Base-by-base conservation (phyloP, 2,113 vertebrate genomes). In the Abramis brama region DNA sequence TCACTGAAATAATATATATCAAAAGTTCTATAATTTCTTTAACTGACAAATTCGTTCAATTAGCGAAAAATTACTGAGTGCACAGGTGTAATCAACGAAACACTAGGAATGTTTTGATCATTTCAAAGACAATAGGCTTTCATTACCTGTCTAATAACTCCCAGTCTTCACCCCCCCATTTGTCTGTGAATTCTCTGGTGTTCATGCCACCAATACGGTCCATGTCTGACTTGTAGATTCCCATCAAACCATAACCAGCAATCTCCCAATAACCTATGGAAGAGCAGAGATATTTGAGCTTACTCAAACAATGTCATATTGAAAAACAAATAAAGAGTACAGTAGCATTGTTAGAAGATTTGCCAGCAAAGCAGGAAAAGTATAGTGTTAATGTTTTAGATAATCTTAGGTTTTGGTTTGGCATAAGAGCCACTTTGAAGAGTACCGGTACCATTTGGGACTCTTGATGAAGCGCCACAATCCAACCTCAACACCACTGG, bases 401-500 rank as follows among this genome's bases (percentile, higher is more conserved):
- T 25, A 25, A 62, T 12, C 11, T 5, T 57, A 30, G 23, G 23
- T 9, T 60, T 25, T 12, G n/a, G 59, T 25, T 50, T 15, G 13
- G 13, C 13, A 50, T 52, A 17, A 52, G 50, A 52, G 50, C 50
- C 50, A 52, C n/a, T 30, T 66, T 15, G 30, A 30, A 66, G 15
- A 77, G 25, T 43, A 30, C 3, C 25, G 50, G 39, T 79, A 88
- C 87, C 87, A 2, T 7, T 57, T 7, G 96, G 95, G 91, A 91
- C 88, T 64, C 91, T 87, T 0, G 96, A 94, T 4, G 95, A 94
- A 78, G 95, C 94, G 11, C 95, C 96, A 0, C 96, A 97, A 15
- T 94, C 92, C 88, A 97, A 91, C 81, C 96, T 90, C 95, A 97
- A 94, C 76, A 97, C 95, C 88, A 96, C 94, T 73, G 96, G 96